Percentiles rank a stretch among this genome's conserved stretches.
Conservation (phyloP, 1,140 invertebrate genomes). For the Ctenoplectra terminalis region DNA sequence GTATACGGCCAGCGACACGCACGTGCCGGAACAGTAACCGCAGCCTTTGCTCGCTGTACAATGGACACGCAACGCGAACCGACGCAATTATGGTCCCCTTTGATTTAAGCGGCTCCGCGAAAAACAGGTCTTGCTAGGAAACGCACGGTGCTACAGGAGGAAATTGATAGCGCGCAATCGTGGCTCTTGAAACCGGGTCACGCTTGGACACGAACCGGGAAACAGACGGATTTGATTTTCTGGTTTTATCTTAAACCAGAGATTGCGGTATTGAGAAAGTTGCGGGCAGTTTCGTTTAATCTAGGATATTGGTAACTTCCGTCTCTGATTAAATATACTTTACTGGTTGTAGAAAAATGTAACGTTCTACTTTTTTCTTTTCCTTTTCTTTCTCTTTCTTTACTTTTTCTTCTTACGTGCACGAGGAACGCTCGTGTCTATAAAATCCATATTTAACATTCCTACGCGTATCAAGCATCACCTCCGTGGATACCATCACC, state of each 20-base stretch:
- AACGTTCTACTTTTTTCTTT: neutral
- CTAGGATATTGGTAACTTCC: neutral
- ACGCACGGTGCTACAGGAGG: neutral
- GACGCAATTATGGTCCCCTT: neutral
- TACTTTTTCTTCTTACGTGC: too few relatives aligned
- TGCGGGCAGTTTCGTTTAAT: neutral
- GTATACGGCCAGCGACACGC: conserved; percentile 35
- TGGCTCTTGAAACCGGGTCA: neutral
- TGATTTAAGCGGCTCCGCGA: neutral
- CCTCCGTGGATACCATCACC: too few relatives aligned
- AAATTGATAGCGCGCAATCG: neutral
- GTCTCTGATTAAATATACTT: neutral
- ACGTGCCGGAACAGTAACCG: conserved; percentile 28
- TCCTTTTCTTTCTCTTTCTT: too few relatives aligned
- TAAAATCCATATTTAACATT: too few relatives aligned
- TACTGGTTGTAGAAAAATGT: neutral
- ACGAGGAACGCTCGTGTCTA: too few relatives aligned
- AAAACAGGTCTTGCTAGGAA: neutral
- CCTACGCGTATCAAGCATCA: too few relatives aligned
- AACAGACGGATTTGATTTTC: neutral
- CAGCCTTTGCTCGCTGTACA: conserved; percentile 13
- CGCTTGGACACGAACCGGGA: neutral
- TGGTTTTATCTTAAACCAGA: neutral
- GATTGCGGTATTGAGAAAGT: neutral
- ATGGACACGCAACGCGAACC: conserved; percentile 30